These are phyloP conservation scores for Apostichopus japonicus DNA, from an alignment of 35 echinoderm and acorn worm species.

Conservation along the genomic window DNA sequence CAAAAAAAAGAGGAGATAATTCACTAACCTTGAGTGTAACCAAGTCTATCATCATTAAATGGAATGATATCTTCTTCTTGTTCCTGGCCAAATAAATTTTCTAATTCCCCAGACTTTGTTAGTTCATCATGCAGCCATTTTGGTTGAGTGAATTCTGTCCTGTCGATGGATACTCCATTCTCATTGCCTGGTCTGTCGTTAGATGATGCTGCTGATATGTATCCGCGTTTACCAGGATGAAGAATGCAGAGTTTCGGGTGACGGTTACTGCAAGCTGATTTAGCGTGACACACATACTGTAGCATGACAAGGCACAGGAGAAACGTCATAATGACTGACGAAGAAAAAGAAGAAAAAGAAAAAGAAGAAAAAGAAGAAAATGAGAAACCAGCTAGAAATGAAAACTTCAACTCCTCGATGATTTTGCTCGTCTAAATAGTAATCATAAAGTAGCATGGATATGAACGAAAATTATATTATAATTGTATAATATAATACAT, in stretches of 20 bases:
- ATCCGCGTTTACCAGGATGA: constrained; percentile 39
- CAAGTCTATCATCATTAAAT: constrained; percentile 28
- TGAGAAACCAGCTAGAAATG: not conserved
- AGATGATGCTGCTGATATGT: not conserved
- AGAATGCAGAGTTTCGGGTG: constrained; percentile 39
- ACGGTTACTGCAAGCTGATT: not conserved
- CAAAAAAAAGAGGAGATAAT: too few species aligned
- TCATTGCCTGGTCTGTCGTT: constrained; percentile 8
- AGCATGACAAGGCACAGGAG: constrained; percentile 51
- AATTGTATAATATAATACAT: too few species aligned
- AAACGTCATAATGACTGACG: constrained; percentile 28
- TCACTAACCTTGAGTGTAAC: constrained; percentile 32
- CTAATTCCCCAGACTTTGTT: constrained; percentile 8
- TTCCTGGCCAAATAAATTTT: constrained; percentile 30
- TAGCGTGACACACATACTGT: constrained; percentile 41
- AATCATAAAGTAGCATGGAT: too few species aligned
- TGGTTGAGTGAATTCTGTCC: constrained; percentile 42
- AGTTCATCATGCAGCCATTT: constrained; percentile 38
- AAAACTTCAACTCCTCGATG: not conserved
- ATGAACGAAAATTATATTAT: too few species aligned
- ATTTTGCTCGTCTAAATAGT: too few species aligned
- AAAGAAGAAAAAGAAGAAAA: not conserved
- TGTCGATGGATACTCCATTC: not conserved
- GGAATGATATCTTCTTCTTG: constrained; percentile 14
- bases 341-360: not conserved